Percentiles rank a stretch among this genome's conserved stretches.
Evolutionary conservation across 2,888 invertebrate species (phyloP).

Genomic region (Heliconius cydno): DNA sequence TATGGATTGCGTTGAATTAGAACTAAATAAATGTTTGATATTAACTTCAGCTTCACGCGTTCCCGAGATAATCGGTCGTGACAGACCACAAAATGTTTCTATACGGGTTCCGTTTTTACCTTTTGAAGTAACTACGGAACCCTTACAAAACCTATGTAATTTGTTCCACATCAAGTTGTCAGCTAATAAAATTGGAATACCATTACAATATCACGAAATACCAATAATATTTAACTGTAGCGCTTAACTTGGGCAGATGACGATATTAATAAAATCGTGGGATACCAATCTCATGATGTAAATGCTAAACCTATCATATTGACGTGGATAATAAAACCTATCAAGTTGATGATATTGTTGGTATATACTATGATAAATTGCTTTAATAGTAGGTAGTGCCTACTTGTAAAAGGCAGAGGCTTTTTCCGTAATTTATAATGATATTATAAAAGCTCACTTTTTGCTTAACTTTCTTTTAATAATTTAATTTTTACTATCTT

Average conservation of each 20-base stretch:
- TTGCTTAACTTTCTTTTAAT: neutral
- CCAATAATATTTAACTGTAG: constrained; percentile 42
- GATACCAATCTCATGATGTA: constrained; percentile 40
- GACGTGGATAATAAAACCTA: constrained; percentile 16
- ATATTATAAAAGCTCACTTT: neutral
- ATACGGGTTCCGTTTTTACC: no score
- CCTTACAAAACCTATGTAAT: neutral
- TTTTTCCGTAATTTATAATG: neutral
- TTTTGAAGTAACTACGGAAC: no score
- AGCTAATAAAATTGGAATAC: constrained; percentile 39
- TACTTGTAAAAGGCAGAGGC: neutral
- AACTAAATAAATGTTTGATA: no score
- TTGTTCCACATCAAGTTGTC: constrained; percentile 39
- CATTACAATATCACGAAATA: constrained; percentile 41
- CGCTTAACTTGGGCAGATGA: constrained; percentile 31
- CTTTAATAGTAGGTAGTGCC: neutral
- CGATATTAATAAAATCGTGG: constrained; percentile 44
- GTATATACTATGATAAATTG: constrained; percentile 22
- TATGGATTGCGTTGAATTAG: no score
- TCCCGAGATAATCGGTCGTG: no score
- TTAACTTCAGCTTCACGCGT: no score
- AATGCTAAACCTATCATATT: constrained; percentile 24
- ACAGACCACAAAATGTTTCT: no score
- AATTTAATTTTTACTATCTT: neutral
- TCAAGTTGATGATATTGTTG: constrained; percentile 23